These are phyloP conservation scores for Tolypeutes matacus DNA, from an alignment of 2,797 vertebrate species.

Conservation along the genomic window DNA sequence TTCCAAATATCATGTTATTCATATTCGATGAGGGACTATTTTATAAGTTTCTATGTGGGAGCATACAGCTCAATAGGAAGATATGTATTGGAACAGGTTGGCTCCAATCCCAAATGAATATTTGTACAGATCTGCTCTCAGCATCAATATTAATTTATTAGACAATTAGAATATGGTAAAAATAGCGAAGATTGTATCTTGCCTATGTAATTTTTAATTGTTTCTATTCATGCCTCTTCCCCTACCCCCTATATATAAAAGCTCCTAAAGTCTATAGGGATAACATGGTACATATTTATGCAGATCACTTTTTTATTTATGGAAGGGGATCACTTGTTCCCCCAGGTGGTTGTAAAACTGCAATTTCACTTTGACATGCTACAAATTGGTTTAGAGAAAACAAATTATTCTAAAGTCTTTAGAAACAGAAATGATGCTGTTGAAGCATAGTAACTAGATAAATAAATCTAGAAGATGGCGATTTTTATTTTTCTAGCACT, in stretches of 20 bases:
- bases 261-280: constrained; percentile 79
- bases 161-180: constrained; percentile 60
- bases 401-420: constrained; percentile 88
- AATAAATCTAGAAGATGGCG: constrained; percentile 70
- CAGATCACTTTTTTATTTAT: constrained; percentile 87
- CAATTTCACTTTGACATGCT: constrained; percentile 87
- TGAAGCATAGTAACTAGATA: constrained; percentile 63
- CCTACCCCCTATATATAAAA: constrained; percentile 57
- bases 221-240: constrained; percentile 48
- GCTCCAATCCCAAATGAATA: background rate
- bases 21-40: background rate
- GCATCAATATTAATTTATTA: constrained; percentile 46
- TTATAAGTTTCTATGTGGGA: background rate
- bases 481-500: constrained; percentile 77
- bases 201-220: constrained; percentile 50
- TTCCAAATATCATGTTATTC: background rate
- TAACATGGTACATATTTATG: constrained; percentile 85
- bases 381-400: constrained; percentile 89
- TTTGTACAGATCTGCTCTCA: constrained; percentile 3
- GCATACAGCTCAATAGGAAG: background rate
- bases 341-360: constrained; percentile 84
- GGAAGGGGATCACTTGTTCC: constrained; percentile 84
- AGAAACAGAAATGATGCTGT: constrained; percentile 79
- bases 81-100: background rate
- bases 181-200: constrained; percentile 42